These are phyloP conservation scores for Cacoxenus indagator DNA, from an alignment of 2,888 invertebrate species.

Conservation along the genomic window DNA sequence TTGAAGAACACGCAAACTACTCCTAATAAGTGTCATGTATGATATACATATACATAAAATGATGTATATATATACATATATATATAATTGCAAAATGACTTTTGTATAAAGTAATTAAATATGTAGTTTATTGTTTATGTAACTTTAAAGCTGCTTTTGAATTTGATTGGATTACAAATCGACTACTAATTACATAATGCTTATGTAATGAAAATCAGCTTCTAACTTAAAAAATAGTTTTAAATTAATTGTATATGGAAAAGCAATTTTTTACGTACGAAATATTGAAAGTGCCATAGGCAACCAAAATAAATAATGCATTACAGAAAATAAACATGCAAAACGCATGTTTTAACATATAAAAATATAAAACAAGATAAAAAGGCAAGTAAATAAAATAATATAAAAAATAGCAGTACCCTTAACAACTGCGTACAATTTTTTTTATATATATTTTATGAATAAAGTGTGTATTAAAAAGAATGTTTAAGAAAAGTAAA, in stretches of 20 bases:
- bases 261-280: background rate
- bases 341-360: background rate
- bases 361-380: constrained; percentile 8
- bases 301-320: constrained; percentile 1
- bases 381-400: constrained; percentile 23
- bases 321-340: too few relatives aligned
- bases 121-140: background rate
- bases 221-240: constrained; percentile 14
- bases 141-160: constrained; percentile 11
- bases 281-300: constrained; percentile 29
- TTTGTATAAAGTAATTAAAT: background rate
- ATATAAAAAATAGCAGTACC: too few relatives aligned
- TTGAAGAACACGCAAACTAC: too few relatives aligned
- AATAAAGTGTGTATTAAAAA: too few relatives aligned
- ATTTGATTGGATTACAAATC: constrained; percentile 3
- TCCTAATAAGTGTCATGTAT: too few relatives aligned
- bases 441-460: too few relatives aligned
- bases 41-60: too few relatives aligned
- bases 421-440: too few relatives aligned
- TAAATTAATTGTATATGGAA: constrained; percentile 33
- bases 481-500: too few relatives aligned
- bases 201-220: constrained; percentile 28
- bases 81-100: background rate
- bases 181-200: background rate
- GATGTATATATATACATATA: background rate